These are phyloP conservation scores for Tragelaphus strepsiceros DNA, from an alignment of 2,113 vertebrate genomes.

Conservation along the genomic window DNA sequence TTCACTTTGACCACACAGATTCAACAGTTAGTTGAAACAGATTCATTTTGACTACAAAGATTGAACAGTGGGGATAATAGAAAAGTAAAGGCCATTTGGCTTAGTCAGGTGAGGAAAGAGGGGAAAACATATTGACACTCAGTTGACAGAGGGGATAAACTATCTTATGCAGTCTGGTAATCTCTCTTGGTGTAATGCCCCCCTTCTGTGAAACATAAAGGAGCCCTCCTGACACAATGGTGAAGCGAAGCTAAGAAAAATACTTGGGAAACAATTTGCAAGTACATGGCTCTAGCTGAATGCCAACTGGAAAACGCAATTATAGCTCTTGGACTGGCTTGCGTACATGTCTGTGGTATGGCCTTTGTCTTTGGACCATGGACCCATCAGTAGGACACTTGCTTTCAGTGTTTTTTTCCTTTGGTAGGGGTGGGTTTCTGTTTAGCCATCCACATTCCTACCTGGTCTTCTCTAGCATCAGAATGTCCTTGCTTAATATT, in stretches of 20 bases:
- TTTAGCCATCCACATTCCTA: not conserved
- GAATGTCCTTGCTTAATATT: not conserved
- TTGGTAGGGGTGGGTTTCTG: not conserved
- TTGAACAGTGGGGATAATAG: not conserved
- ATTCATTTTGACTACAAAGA: not conserved
- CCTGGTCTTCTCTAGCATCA: not conserved
- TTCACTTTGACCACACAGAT: not conserved
- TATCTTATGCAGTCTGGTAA: not conserved
- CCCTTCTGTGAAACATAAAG: not conserved
- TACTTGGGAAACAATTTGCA: slow-evolving; percentile 15
- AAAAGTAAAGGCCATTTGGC: not conserved
- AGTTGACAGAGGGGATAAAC: not conserved
- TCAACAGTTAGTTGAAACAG: not conserved
- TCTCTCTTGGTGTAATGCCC: not conserved
- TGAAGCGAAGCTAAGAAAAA: slow-evolving; percentile 16
- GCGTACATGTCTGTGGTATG: not conserved
- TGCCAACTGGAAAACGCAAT: not conserved
- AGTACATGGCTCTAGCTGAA: not conserved
- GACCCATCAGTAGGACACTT: not conserved
- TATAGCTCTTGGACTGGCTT: not conserved
- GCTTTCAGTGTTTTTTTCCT: not conserved
- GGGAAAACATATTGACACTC: not conserved
- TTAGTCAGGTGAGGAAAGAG: not conserved
- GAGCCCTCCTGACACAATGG: not conserved
- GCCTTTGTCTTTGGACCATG: not conserved